Evolutionary conservation across 2,797 vertebrate species (phyloP).

Genomic region (Amphiprion clarkii): DNA sequence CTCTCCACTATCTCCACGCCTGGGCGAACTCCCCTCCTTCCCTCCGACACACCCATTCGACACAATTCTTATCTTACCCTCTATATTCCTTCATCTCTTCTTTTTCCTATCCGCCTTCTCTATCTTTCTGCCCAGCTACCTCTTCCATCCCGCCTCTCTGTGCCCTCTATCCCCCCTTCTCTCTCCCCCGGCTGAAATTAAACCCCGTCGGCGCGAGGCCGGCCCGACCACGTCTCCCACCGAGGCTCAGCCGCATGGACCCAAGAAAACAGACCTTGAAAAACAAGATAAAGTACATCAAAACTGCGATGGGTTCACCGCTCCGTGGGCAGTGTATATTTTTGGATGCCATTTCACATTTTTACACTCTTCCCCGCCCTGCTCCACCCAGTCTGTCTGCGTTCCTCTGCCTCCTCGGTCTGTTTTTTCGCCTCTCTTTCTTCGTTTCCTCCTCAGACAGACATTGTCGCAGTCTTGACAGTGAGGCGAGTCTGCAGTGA

Average conservation of each 20-base stretch:
- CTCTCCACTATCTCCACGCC: slow-evolving; percentile 74
- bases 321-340: slow-evolving; percentile 71
- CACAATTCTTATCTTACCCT: slow-evolving; percentile 75
- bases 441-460: slow-evolving; percentile 48
- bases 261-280: slow-evolving; percentile 76
- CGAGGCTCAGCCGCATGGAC: slow-evolving; percentile 48
- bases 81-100: slow-evolving; percentile 71
- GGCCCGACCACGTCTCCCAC: slow-evolving; percentile 56
- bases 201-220: slow-evolving; percentile 53
- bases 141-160: slow-evolving; percentile 42
- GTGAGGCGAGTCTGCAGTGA: slow-evolving; percentile 78
- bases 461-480: slow-evolving; percentile 74
- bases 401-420: slow-evolving; percentile 24
- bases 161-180: slow-evolving; percentile 33
- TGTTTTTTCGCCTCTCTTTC: slow-evolving; percentile 38
- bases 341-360: slow-evolving; percentile 70
- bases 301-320: slow-evolving; percentile 57
- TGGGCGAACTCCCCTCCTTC: slow-evolving; percentile 30
- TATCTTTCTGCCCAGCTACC: slow-evolving; percentile 64
- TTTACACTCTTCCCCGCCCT: slow-evolving; percentile 41
- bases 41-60: slow-evolving; percentile 29
- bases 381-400: slow-evolving; percentile 51
- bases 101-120: slow-evolving; percentile 58
- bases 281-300: slow-evolving; percentile 79
- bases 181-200: slow-evolving; percentile 65